A percentile compares a stretch with the other conserved stretches of the same genome.
Evolutionary conservation across 2,888 invertebrate species (phyloP).

Genomic region (Rhynchonema sp.): DNA sequence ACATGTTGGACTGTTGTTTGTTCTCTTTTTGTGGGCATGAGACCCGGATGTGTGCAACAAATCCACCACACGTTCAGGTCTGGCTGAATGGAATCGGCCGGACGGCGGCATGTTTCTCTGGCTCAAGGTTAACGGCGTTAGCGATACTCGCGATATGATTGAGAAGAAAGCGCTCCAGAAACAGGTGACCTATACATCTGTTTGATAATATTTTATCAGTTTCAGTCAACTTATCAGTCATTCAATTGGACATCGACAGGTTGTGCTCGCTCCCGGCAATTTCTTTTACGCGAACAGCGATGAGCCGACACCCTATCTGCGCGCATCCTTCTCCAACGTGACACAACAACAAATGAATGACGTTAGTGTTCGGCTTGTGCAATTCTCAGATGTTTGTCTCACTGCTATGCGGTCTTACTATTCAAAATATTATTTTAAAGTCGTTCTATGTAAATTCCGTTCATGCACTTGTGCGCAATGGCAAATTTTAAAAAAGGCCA

Average conservation of each 20-base stretch:
- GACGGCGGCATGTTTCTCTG: conserved; percentile 58
- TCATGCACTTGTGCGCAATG: not conserved
- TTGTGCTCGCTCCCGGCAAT: conserved; percentile 47
- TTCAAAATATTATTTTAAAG: no score
- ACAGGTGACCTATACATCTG: conserved; percentile 38
- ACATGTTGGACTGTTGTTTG: no score
- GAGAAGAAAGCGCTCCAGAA: conserved; percentile 47
- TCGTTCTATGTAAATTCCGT: no score
- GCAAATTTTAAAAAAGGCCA: not conserved
- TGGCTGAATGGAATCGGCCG: conserved; percentile 48
- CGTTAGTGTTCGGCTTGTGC: conserved; percentile 14
- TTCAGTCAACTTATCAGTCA: no score
- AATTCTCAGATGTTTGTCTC: no score
- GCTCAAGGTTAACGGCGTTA: conserved; percentile 44
- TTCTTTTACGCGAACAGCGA: conserved; percentile 47
- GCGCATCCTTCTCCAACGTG: conserved; percentile 52
- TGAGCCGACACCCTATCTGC: conserved; percentile 45
- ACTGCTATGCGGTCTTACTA: no score
- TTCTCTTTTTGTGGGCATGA: no score
- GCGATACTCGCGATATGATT: conserved; percentile 53
- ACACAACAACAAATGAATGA: conserved; percentile 44
- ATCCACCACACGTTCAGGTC: no score
- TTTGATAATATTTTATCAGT: conserved; percentile 10
- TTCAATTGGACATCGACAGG: conserved; percentile 8
- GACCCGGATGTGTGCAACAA: no score